A percentile compares a stretch with the other conserved stretches of the same genome.
These are phyloP conservation scores for Cydia pomonella DNA, from an alignment of 1,140 invertebrate species.

Conservation along the genomic window DNA sequence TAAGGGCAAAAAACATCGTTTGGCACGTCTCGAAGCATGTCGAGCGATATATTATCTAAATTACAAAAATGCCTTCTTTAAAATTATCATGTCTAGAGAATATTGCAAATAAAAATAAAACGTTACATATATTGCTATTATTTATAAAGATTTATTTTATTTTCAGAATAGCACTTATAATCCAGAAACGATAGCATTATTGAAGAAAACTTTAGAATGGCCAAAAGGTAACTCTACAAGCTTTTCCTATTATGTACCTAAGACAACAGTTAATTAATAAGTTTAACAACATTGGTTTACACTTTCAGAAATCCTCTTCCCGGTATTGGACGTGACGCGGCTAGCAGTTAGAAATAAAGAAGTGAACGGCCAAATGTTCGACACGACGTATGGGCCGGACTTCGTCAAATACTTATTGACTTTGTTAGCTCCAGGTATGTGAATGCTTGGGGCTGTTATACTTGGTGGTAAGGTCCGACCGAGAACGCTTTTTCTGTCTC, in stretches of 20 bases:
- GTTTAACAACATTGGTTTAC: slow-evolving; percentile 37
- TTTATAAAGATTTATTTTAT: slow-evolving; percentile 41
- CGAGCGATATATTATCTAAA: too few species aligned
- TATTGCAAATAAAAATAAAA: too few species aligned
- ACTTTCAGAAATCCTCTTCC: slow-evolving; percentile 89
- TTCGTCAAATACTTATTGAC: slow-evolving; percentile 69
- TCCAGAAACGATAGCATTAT: slow-evolving; percentile 79
- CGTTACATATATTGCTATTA: too few species aligned
- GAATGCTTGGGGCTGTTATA: background rate
- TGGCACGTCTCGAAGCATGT: too few species aligned
- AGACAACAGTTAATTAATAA: background rate
- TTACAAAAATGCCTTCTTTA: too few species aligned
- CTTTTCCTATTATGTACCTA: background rate
- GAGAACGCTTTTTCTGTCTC: too few species aligned
- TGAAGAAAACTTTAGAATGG: slow-evolving; percentile 88
- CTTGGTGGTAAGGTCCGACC: too few species aligned
- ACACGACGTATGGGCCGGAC: slow-evolving; percentile 61
- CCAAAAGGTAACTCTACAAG: slow-evolving; percentile 82
- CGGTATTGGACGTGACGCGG: slow-evolving; percentile 91
- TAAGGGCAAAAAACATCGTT: too few species aligned
- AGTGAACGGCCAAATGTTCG: slow-evolving; percentile 82
- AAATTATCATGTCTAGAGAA: too few species aligned
- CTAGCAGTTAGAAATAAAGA: slow-evolving; percentile 86
- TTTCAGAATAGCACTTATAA: slow-evolving; percentile 74
- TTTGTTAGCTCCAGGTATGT: slow-evolving; percentile 65